Base-by-base conservation (phyloP, 2,797 vertebrate species). In the Champsocephalus esox region DNA sequence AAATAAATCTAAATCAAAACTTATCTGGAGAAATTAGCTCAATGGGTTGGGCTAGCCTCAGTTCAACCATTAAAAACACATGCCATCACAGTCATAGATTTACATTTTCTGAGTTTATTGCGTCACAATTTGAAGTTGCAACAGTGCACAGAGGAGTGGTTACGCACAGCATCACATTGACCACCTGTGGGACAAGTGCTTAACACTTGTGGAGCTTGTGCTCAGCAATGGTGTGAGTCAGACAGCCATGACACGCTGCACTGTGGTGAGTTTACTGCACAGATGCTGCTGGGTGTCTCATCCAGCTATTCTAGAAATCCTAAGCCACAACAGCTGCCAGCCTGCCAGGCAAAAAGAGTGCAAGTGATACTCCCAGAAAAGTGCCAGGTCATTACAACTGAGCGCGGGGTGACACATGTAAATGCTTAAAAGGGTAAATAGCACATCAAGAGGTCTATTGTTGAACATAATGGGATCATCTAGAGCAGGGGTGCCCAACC, bases 241-340 rank as follows among this genome's bases (percentile, higher is more conserved):
- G 73, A 51, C 41, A n/a, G 45, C 50, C 14, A 4, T 66, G 48
- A 79, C 70, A 13, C 10, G 46, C 14, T 66, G 80, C 58, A 73
- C 79, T 75, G 75, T 77, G 62, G 58, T 41, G 65, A 79, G 62
- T 78, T 75, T 63, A 78, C 70, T 59, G 71, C 82, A 88, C 79
- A 85, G 82, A 81, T 85, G 84, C 70, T 73, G 58, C 70, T 73
- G 56, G 63, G 56, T 74, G 66, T 83, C 79, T 55, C 59, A 72
- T 68, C 57, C 63, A 88, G 81, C 71, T 83, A 81, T 90, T 87
- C 80, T 43, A 85, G 60, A 85, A 85, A 88, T 89, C 73, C 77
- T 67, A 84, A 79, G 38, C 81, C 81, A 67, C 75, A 88, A 86
- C 92, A 94, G 93, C 92, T 94, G 93, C 89, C 79, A 46, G 73